These are phyloP conservation scores for Oreochromis mossambicus DNA, from an alignment of 2,797 vertebrate species.

Conservation along the genomic window DNA sequence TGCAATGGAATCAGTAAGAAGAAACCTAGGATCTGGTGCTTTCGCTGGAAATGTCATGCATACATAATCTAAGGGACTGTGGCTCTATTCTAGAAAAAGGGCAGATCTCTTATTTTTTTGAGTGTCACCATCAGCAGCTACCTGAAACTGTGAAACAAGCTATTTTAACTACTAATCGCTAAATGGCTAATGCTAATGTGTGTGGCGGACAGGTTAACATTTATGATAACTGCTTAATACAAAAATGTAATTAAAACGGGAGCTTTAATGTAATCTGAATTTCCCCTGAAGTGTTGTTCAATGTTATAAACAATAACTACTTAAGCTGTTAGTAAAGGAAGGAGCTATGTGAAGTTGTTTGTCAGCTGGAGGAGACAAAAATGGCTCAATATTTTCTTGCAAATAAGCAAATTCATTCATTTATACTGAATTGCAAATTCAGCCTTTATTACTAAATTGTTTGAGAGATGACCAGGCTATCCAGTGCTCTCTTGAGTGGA, in stretches of 20 bases:
- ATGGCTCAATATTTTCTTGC: background rate
- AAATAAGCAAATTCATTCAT: background rate
- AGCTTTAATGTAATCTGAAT: background rate
- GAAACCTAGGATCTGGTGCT: constrained; percentile 8
- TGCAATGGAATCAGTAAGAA: constrained; percentile 12
- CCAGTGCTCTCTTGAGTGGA: background rate
- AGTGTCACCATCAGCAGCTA: background rate
- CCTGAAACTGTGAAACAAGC: too few relatives aligned
- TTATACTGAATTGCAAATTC: background rate
- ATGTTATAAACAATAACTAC: background rate
- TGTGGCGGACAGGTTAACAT: background rate
- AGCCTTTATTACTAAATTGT: background rate
- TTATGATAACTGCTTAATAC: background rate
- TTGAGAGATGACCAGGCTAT: background rate
- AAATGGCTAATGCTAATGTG: background rate
- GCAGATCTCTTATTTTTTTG: background rate
- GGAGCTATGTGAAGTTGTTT: background rate
- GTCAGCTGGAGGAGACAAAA: background rate
- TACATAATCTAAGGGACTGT: background rate
- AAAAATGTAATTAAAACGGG: accelerated
- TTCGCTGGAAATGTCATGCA: background rate
- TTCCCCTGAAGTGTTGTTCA: background rate
- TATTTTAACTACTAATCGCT: background rate
- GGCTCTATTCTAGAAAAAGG: background rate
- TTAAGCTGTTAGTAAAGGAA: background rate